A percentile compares a stretch with the other conserved stretches of the same genome.
Conservation (phyloP, 1,140 invertebrate species). For the Trichonephila clavata region DNA sequence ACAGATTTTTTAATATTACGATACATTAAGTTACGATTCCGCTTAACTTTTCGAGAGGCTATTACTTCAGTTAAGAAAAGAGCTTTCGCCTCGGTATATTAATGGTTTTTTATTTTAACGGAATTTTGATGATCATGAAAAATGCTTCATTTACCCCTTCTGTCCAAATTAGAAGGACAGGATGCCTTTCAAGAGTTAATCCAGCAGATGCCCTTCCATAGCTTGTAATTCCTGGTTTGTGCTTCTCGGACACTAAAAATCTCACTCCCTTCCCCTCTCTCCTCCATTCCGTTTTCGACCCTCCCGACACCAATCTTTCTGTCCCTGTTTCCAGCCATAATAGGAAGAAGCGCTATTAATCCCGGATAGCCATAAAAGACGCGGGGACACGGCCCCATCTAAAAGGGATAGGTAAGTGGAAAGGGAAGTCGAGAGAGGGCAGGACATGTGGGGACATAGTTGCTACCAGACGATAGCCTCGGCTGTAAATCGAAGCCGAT, state of each 20-base stretch:
- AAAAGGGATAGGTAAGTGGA: constrained; percentile 51
- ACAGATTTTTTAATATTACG: too few relatives aligned
- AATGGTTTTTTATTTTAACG: too few relatives aligned
- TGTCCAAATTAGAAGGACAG: not conserved
- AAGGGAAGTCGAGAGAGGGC: not conserved
- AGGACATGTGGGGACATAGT: constrained; percentile 47
- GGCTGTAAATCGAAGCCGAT: constrained; percentile 70
- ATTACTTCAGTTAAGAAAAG: too few relatives aligned
- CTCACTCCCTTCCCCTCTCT: not conserved
- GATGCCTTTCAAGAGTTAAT: constrained; percentile 23
- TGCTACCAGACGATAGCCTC: constrained; percentile 57
- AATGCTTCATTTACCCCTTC: not conserved
- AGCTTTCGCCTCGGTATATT: too few relatives aligned
- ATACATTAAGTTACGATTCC: too few relatives aligned
- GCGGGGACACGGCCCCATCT: not conserved
- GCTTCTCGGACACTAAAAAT: constrained; percentile 65
- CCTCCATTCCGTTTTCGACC: not conserved
- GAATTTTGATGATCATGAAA: not conserved
- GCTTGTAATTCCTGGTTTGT: constrained; percentile 66
- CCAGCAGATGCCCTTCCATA: constrained; percentile 11
- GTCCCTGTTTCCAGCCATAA: constrained; percentile 55
- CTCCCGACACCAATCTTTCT: constrained; percentile 31
- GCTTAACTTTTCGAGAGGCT: too few relatives aligned
- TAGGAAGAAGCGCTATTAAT: constrained; percentile 75
- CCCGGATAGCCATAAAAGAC: constrained; percentile 73